Evolutionary conservation across 2,888 invertebrate species (phyloP).

Genomic region (Malthinus flaveolus): DNA sequence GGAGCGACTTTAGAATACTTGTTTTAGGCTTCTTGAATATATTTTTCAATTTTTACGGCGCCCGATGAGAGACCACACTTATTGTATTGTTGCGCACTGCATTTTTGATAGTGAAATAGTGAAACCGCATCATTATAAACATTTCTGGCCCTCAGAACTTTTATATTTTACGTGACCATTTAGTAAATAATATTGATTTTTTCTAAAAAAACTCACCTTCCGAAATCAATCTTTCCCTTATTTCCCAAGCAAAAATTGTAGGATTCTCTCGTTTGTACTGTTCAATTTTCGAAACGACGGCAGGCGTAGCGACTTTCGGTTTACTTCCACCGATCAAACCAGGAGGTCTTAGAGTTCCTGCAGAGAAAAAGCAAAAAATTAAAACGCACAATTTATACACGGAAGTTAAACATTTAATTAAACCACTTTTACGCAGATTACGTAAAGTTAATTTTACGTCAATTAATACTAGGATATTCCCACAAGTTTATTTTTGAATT

Average conservation of each 20-base stretch:
- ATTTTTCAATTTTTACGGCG: no score
- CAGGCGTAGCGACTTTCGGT: slow-evolving; percentile 96
- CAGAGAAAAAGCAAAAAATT: slow-evolving; percentile 44
- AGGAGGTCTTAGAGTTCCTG: slow-evolving; percentile 86
- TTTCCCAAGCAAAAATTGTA: slow-evolving; percentile 99
- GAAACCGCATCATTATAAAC: neutral
- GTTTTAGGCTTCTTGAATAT: slow-evolving; percentile 12
- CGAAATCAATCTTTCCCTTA: slow-evolving; percentile 91
- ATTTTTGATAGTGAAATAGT: no score
- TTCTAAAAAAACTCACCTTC: slow-evolving; percentile 72
- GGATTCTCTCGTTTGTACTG: slow-evolving; percentile 98
- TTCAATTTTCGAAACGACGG: slow-evolving; percentile 96
- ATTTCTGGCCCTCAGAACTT: neutral
- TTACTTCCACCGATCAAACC: slow-evolving; percentile 94
- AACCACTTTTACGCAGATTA: neutral
- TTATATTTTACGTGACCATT: neutral
- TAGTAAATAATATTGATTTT: no score
- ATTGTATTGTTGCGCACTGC: no score
- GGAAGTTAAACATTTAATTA: neutral
- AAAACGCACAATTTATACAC: neutral
- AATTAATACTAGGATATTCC: no score
- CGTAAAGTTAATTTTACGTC: no score
- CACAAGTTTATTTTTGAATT: no score
- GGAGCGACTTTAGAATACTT: no score
- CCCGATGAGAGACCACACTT: no score